Base-by-base conservation (phyloP, 64 coral and sea anemone genomes). In the Hydrozoanthus tunicans region DNA sequence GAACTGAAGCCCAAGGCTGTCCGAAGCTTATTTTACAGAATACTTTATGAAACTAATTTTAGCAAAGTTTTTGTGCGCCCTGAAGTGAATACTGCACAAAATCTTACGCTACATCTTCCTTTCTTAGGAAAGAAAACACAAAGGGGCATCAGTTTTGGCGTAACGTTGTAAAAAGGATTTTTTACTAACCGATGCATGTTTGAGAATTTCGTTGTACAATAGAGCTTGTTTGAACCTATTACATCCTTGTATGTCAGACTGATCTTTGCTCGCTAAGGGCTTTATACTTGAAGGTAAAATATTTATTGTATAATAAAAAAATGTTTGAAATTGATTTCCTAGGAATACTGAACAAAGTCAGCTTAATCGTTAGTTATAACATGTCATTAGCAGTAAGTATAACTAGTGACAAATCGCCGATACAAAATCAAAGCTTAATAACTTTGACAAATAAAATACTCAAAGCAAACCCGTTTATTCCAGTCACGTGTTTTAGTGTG, bases 151-250 rank as follows among this genome's bases (percentile, higher is more conserved):
- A 60, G 68, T 69, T 26, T 68, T 70, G 63, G 51, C 81, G 32
- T 68, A 51, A 73, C 54, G 17, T 43, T 88, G 84, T 88, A 88
- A 88, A 88, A 88, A 88, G 84, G 84, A 70, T 58, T 86, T 73
- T 85, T 59, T 86, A 88, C 23, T 65, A 73, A 58, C 56, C 84
- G 25, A 56, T 43, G 54, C 68, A 59, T 59, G 56, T 74, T 69
- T 88, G 69, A 86, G 20, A 88, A 60, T 60, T 88, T 61, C 10
- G 24, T 74, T 88, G 84, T 88, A 88, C 84, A 59, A 69, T 74
- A 88, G 84, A 32, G 11, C 9, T 88, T 73, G 72, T 11, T 75
- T 75, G 43, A 12, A 52, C 10, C 10, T 75, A 75, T 11, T 51
- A 12, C 26, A 75, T 43, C 72, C 5, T 12, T 75, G 64, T 66